phyloP scores from a whole-genome alignment of 2,888 invertebrate species.

The Andrena hattorfiana region DNA sequence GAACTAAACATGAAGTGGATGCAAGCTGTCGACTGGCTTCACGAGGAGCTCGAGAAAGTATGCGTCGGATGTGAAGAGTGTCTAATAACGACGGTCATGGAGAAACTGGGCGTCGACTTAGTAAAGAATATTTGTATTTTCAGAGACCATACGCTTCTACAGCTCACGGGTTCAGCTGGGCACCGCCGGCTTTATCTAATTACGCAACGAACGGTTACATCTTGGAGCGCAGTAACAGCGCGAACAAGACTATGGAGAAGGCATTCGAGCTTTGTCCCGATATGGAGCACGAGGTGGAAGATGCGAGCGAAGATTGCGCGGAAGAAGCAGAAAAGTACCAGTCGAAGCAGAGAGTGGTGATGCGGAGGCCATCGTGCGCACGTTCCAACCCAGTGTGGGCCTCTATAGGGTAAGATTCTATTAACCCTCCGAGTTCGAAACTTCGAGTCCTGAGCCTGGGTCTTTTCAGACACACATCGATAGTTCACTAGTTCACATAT shows the following conservation, averaged over 20 bases:
- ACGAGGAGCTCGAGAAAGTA: conserved; percentile 95
- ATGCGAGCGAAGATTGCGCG: conserved; percentile 65
- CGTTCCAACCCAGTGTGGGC: conserved; percentile 36
- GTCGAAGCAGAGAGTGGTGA: conserved; percentile 29
- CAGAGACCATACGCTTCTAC: conserved; percentile 87
- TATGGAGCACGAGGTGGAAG: conserved; percentile 85
- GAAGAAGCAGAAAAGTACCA: conserved; percentile 67
- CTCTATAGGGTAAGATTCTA: conserved; percentile 55
- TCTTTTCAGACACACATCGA: no score
- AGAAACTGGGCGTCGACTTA: no score
- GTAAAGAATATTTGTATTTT: conserved; percentile 18
- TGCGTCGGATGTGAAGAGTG: conserved; percentile 62
- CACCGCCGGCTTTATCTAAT: conserved; percentile 96
- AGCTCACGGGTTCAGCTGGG: conserved; percentile 96
- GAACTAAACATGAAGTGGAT: conserved; percentile 95
- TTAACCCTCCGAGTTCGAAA: no score
- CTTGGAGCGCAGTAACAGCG: conserved; percentile 97
- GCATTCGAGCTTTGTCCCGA: conserved; percentile 92
- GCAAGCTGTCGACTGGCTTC: conserved; percentile 96
- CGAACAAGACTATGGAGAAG: conserved; percentile 93
- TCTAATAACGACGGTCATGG: not conserved
- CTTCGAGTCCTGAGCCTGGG: no score
- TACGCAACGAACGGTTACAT: conserved; percentile 98
- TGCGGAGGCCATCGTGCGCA: not conserved
- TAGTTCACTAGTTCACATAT: no score